Base-by-base conservation (phyloP, 2,888 invertebrate species). In the Drosophila crucigera region DNA sequence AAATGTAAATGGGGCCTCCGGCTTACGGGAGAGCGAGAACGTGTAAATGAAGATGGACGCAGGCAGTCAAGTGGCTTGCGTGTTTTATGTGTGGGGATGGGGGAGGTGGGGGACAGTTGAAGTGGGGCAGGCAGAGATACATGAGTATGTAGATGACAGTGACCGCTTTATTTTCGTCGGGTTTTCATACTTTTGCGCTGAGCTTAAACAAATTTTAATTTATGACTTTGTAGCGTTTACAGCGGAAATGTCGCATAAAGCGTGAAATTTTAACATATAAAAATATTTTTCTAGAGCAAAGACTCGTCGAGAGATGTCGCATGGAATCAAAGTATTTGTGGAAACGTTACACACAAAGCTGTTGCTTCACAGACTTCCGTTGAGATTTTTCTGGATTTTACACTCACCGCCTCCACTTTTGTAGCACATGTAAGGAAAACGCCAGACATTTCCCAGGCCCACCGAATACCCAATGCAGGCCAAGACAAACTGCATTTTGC, bases 351-450 rank as follows among this genome's bases (percentile, higher is more conserved):
- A 41, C 28, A 47, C 61, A 56, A 30, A 59, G 14, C 6, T 19
- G 9, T 41, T 39, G 54, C 54, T 39, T 25, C 41, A 16, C 19
- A 37, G 11, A 53, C 35, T 66, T 66, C 59, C 65, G 65, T 33
- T 66, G 39, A 10, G 43, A 50, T 60, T 68, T 56, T 14, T 35
- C 16, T 37, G 16, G 22, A n/a, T n/a, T 22, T 64, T 28, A 0
- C 3, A 91, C 94, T 95, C 92, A 97, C 97, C 97, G 94, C 97
- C 97, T 83, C 97, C 97, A 92, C 97, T 97, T 94, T 97, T 97
- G 94, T 97, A 97, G 94, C 97, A 97, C 88, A 98, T 95, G 94
- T 98, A 98, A 41, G 98, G 98, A 94, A 98, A 98, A 88, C 98
- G 95, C 98, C 98, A 98, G 78, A 98, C 96, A 92, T 97, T 98